Conservation (phyloP, 2,113 vertebrate genomes). For the Corvus hawaiiensis region DNA sequence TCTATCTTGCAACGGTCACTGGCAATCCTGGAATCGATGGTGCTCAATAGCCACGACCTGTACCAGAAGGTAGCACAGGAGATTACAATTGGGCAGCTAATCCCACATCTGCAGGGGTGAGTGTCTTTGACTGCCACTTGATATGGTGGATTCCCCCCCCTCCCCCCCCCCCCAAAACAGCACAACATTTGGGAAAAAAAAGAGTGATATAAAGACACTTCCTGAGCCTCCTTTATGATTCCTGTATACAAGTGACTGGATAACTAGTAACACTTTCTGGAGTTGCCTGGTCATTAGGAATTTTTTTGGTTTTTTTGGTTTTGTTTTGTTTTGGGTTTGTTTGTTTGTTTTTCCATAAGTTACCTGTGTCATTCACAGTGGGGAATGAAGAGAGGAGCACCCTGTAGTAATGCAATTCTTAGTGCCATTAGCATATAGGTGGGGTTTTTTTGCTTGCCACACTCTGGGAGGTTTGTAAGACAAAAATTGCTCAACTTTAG, state of each 20-base stretch:
- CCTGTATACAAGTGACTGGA: not conserved
- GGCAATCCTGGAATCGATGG: slow-evolving; percentile 98
- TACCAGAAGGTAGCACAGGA: slow-evolving; percentile 99
- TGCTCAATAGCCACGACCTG: slow-evolving; percentile 96
- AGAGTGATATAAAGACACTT: not conserved
- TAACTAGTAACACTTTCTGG: not conserved
- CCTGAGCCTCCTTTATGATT: not conserved
- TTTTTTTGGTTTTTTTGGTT: not conserved
- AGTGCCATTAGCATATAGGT: not conserved
- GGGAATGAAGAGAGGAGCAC: not conserved
- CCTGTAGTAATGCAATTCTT: not conserved
- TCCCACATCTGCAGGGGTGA: slow-evolving; percentile 95
- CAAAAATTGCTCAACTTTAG: not conserved
- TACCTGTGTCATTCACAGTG: not conserved
- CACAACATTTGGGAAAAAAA: not conserved
- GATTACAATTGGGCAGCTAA: slow-evolving; percentile 98
- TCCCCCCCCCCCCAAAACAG: rapidly evolving
- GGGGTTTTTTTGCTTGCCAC: not conserved
- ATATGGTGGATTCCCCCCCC: too few species aligned
- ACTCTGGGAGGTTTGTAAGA: not conserved
- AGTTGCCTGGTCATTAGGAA: not conserved
- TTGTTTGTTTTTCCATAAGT: not conserved
- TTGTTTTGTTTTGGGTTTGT: not conserved
- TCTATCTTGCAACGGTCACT: slow-evolving; percentile 92
- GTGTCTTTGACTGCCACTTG: not conserved